A percentile compares a stretch with the other conserved stretches of the same genome.
phyloP scores from a whole-genome alignment of 2,797 vertebrate species.

The Poecile montanus region DNA sequence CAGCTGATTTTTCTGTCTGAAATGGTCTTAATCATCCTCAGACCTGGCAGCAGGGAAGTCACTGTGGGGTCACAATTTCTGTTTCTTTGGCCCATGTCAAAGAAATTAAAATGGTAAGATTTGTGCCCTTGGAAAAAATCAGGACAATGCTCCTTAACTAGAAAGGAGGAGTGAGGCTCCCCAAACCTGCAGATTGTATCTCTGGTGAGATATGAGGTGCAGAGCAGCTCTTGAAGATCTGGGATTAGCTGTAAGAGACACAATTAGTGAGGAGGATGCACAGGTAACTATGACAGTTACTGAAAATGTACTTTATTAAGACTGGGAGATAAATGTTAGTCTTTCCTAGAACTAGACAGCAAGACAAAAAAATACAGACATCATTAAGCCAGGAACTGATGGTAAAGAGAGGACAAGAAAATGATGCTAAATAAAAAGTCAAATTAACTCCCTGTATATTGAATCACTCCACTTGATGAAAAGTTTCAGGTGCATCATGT shows the following conservation, averaged over 20 bases:
- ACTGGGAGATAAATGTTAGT: background rate
- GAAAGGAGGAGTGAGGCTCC: background rate
- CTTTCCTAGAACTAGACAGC: background rate
- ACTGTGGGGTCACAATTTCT: background rate
- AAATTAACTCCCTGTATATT: background rate
- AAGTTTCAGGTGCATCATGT: background rate
- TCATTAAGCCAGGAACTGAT: background rate
- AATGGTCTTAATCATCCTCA: background rate
- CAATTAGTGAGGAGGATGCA: background rate
- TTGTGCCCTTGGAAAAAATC: background rate
- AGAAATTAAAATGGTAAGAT: background rate
- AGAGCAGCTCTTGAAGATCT: background rate
- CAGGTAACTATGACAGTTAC: background rate
- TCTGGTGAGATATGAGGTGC: background rate
- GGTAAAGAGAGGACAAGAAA: background rate
- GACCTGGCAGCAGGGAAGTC: background rate
- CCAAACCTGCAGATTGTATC: background rate
- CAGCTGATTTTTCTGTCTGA: background rate
- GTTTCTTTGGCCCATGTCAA: background rate
- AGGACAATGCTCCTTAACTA: background rate
- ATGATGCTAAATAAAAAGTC: background rate
- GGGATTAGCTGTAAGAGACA: background rate
- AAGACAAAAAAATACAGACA: rapidly evolving
- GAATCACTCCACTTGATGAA: background rate
- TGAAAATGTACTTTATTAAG: background rate